Evolutionary conservation across 2,797 vertebrate genomes (phyloP).

Genomic region (Distichodus sexfasciatus): DNA sequence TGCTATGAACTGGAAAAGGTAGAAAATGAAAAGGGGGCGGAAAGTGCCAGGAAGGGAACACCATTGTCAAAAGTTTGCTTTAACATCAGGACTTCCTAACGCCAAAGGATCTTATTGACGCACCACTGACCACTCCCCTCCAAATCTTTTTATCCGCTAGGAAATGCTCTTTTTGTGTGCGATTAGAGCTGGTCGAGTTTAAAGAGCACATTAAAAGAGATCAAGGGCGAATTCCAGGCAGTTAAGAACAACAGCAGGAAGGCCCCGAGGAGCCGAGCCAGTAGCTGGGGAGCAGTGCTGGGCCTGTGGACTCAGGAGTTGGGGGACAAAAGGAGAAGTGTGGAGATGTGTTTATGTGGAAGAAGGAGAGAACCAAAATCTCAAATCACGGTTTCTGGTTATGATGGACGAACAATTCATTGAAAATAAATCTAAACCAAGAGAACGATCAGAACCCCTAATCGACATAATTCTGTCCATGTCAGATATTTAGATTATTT

Average conservation of each 20-base stretch:
- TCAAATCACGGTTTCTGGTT: conserved; percentile 32
- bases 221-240: conserved; percentile 52
- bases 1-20: no score
- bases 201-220: conserved; percentile 55
- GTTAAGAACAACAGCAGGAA: conserved; percentile 59
- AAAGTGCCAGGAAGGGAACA: no score
- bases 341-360: no score
- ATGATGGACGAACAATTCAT: no score
- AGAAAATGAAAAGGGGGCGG: no score
- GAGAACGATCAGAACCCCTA: no score
- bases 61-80: background rate
- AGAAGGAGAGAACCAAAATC: conserved; percentile 9
- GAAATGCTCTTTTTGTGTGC: conserved; percentile 10
- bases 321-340: conserved; percentile 34
- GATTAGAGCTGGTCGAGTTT: conserved; percentile 48
- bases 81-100: background rate
- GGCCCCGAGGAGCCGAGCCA: conserved; percentile 46
- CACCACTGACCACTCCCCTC: background rate
- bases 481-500: no score
- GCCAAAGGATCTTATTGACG: background rate
- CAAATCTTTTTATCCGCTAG: background rate
- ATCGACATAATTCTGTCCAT: no score
- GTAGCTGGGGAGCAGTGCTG: conserved; percentile 47
- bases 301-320: conserved; percentile 32
- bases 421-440: no score